Base-by-base conservation (phyloP, 2,797 vertebrate species). In the Apogon hyalosoma region DNA sequence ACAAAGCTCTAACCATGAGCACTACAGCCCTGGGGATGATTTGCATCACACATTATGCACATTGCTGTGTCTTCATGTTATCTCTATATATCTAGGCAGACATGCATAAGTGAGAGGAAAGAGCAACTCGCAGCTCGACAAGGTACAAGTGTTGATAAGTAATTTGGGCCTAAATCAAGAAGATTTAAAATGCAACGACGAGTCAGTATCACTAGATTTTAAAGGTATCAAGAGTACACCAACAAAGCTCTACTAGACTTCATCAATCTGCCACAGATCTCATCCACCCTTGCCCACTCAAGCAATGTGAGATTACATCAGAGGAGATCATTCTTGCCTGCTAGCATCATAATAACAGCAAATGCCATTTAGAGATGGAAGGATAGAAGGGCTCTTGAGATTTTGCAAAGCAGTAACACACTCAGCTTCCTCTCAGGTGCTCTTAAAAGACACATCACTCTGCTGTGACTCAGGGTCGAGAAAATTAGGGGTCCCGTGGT, bases 221-320 rank as follows among this genome's bases (percentile, higher is more conserved):
- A 38, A 71, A 73, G 54, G 69, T 18, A 46, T 76, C 42, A 24
- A 47, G 73, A 64, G 65, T 45, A 24, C 67, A 64, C 58, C 56
- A 79, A 82, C 65, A 75, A 76, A 75, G 75, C 66, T 83, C 73
- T 79, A 69, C 80, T 79, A 84, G 71, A 80, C 73, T 63, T 70
- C 73, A 80, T 86, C 84, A 75, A 61, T 81, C 80, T 65, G 39
- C 72, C 57, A 79, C 79, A 56, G 76, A 77, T 82, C 76, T 79
- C 82, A 77, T 81, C 75, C 75, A 77, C 54, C 64, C 53, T 50
- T 69, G 18, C 69, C 73, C 77, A 56, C 74, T 83, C 79, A 69
- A 66, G 71, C 68, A 55, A 50, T 11, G 56, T 28, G 64, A 84
- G 84, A 89, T 83, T 80, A 79, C 81, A 86, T 85, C 77, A 75